Evolutionary conservation across 2,797 vertebrate genomes (phyloP).

Genomic region (Capromys pilorides): DNA sequence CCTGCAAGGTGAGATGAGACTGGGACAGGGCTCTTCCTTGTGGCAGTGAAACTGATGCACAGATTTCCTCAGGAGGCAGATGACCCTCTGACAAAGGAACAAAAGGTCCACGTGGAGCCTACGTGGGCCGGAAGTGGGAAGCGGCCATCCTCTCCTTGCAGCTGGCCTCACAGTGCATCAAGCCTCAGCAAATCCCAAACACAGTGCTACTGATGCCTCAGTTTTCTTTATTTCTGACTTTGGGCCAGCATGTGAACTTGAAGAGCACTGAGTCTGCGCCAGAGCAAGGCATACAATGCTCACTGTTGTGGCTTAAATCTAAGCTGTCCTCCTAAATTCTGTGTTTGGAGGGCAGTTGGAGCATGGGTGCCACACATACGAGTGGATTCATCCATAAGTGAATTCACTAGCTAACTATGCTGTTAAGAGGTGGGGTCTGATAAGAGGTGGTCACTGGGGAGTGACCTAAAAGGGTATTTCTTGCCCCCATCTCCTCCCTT

Average conservation of each 20-base stretch:
- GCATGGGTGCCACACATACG: background rate
- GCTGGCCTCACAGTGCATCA: background rate
- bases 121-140: background rate
- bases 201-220: background rate
- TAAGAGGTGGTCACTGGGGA: background rate
- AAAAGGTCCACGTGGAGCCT: background rate
- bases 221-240: slow-evolving; percentile 3
- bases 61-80: background rate
- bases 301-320: background rate
- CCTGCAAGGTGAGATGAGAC: background rate
- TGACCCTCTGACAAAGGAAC: background rate
- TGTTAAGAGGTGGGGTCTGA: background rate
- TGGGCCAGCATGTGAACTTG: background rate
- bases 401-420: background rate
- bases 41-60: background rate
- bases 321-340: background rate
- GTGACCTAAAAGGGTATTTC: background rate
- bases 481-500: background rate
- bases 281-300: background rate
- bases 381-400: background rate
- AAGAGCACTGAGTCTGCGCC: background rate
- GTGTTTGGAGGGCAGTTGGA: background rate
- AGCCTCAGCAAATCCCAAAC: background rate
- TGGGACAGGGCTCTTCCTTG: background rate
- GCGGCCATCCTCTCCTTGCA: background rate